Percentiles rank a stretch among this genome's conserved stretches.
These are phyloP conservation scores for Podilymbus podiceps DNA, from an alignment of 2,113 vertebrate genomes.

Conservation along the genomic window DNA sequence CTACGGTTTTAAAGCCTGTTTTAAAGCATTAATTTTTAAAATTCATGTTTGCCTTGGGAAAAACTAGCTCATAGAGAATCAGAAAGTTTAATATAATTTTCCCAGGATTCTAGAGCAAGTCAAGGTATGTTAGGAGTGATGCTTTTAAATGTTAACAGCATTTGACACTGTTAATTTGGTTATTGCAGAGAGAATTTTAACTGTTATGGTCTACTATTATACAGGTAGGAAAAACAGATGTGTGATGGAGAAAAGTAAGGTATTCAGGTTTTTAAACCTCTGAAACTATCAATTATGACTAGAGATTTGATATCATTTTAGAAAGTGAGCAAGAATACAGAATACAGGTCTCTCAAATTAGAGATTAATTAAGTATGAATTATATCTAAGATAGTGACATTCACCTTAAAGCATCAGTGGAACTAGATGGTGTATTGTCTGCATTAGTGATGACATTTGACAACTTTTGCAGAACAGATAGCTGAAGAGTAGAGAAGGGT, in stretches of 20 bases:
- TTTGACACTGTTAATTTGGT: not conserved
- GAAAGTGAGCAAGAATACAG: not conserved
- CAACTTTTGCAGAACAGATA: not conserved
- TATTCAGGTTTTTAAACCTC: not conserved
- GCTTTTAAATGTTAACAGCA: not conserved
- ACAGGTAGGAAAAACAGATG: not conserved
- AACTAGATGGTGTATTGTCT: not conserved
- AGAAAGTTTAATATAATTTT: not conserved
- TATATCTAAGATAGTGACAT: not conserved
- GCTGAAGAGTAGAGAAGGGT: not conserved
- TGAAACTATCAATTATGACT: not conserved
- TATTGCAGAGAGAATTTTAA: not conserved
- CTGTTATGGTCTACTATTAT: not conserved
- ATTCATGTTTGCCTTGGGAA: not conserved
- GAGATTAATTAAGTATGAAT: not conserved
- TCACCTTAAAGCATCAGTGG: not conserved
- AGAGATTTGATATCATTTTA: not conserved
- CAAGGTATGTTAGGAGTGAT: not conserved
- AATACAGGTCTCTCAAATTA: not conserved
- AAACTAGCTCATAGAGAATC: not conserved
- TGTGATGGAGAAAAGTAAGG: not conserved
- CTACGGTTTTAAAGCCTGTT: not conserved
- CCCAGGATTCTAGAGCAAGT: not conserved
- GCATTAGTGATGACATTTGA: not conserved
- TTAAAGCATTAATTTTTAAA: not conserved